Percentiles rank a stretch among this genome's conserved stretches.
phyloP scores from a whole-genome alignment of 1,140 invertebrate species.

The Theocolax elegans region DNA sequence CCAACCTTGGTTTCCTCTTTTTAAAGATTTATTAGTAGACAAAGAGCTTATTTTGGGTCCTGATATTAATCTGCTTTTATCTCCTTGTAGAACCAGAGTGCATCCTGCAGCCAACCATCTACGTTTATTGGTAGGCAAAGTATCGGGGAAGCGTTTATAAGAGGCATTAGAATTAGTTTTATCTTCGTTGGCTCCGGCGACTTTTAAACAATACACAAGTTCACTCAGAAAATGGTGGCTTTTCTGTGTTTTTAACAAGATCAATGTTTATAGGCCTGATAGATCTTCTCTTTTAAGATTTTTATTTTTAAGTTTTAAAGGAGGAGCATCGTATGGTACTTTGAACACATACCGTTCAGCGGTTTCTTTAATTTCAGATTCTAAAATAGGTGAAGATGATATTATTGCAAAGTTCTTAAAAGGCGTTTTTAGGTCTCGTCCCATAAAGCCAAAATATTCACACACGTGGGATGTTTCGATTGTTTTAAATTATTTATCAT shows the following conservation, averaged over 20 bases:
- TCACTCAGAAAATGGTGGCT: constrained; percentile 48
- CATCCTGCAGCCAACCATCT: constrained; percentile 43
- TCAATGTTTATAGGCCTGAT: too few relatives aligned
- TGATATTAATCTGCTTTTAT: constrained; percentile 33
- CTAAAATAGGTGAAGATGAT: constrained; percentile 35
- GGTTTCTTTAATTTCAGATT: constrained; percentile 38
- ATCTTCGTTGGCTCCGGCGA: constrained; percentile 46
- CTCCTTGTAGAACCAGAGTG: constrained; percentile 36
- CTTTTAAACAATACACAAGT: constrained; percentile 48
- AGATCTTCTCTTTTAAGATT: too few relatives aligned
- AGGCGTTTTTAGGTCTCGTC: constrained; percentile 46
- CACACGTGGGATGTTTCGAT: constrained; percentile 48
- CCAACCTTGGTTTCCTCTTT: constrained; percentile 28
- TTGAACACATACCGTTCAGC: constrained; percentile 46
- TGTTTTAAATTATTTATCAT: constrained; percentile 46
- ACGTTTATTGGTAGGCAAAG: constrained; percentile 45
- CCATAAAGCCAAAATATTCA: constrained; percentile 47
- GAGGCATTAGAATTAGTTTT: constrained; percentile 41
- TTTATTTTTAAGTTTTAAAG: too few relatives aligned
- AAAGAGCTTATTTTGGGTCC: background rate
- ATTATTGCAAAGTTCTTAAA: constrained; percentile 46
- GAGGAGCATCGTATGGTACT: constrained; percentile 44
- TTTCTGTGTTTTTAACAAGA: constrained; percentile 47
- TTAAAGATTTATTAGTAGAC: background rate
- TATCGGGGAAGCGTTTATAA: constrained; percentile 46